Evolutionary conservation across 2,797 vertebrate genomes (phyloP), one percentile per base, ranked within the genome.

Genomic region (Tamandua tetradactyla): DNA sequence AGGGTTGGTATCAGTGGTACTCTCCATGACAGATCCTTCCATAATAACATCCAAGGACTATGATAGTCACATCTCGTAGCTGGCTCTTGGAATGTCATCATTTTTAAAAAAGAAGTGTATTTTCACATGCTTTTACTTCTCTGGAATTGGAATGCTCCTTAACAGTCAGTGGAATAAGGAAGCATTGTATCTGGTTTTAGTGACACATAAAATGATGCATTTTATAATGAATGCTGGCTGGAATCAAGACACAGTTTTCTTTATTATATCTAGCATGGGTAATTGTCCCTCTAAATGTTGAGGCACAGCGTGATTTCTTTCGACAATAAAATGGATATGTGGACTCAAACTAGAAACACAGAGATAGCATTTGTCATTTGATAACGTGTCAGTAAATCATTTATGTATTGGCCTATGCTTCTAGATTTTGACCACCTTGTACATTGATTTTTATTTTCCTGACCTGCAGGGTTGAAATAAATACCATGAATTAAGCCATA

Each of bases 361-460:
- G n/a, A n/a, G 7, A 37, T 4, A 17, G 0, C 7, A 18, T 7
- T 44, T 57, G 86, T 35, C 32, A 0, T 2, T 2, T 18, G n/a
- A 0, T 55, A 9, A 42, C 6, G 4, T 20, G 2, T 2, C 9
- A n/a, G 35, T 2, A 7, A 35, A 3, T 55, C 42, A 8, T 18
- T 17, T 15, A 10, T 32, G 72, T 15, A 6, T 61, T 40, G 5
- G 30, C 9, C 6, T 10, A 5, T 25, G 15, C 61, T 18, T 52
- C 35, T 30, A 57, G 47, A 13, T 40, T 35, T 35, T 59, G 47
- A n/a, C 47, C 4, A 23, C n/a, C 23, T 11, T 10, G 7, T 27
- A 5, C 3, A 2, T n/a, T 68, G 59, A 13, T n/a, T 49, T 75
- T 47, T 37, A 4, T 71, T 30, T 64, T 47, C 57, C 1, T 49